Evolutionary conservation across 2,888 invertebrate species (phyloP), one percentile per base, ranked within the genome.

Genomic region (Limulus polyphemus): DNA sequence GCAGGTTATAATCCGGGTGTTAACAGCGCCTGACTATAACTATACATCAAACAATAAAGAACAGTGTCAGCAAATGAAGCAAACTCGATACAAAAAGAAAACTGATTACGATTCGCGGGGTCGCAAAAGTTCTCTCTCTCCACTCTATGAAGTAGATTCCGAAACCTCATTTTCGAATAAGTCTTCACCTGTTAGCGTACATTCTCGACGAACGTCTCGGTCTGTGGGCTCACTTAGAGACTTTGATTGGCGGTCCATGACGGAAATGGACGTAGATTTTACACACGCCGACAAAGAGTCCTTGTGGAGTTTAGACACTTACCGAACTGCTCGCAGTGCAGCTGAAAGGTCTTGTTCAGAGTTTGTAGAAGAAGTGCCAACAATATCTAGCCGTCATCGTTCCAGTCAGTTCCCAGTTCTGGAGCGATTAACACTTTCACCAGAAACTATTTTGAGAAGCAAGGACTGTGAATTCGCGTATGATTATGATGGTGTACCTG

Each of bases 221-320:
- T 70, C 71, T 48, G 32, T 32, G 49, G 77, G 73, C 66, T 86
- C 87, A 69, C 83, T 87, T 63, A 87, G 87, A 71, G 86, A 86
- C 68, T 84, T 85, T 80, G 84, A 84, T 73, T 78, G 79, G 58
- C 81, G 92, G 62, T 92, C 91, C 1, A 90, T 92, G 89, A 89
- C 90, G 0, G 92, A 92, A 76, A 86, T 90, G 79, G 91, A 86
- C 72, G 90, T 92, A 11, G 73, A 72, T 61, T 90, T 90, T 72
- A 87, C 85, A 16, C 67, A 70, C 12, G 64, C 67, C 11, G 68
- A 69, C 17, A 57, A 64, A 9, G 69, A 69, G 11, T 65, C 65
- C 13, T 52, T 83, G 13, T 83, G 84, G 72, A 87, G 87, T 5
- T 87, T 87, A 71, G 84, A 84, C 56, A 70, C 70, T 62, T 81